phyloP scores from a whole-genome alignment of 30 jellyfish, hydroid and myxozoan species.

The Phacellophora camtschatica region DNA sequence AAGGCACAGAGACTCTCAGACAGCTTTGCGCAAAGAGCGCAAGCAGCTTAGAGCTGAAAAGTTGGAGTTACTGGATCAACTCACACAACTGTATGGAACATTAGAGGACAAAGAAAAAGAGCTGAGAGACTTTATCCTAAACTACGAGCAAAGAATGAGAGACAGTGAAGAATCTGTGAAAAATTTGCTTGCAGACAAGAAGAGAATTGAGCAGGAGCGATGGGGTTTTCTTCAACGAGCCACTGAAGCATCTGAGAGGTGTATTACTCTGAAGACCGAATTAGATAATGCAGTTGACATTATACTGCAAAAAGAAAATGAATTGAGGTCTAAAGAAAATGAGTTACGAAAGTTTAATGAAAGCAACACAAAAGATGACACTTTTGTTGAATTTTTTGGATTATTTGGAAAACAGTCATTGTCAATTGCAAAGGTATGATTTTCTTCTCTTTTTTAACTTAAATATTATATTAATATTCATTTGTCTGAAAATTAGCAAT shows the following conservation, averaged over 20 bases:
- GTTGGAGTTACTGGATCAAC: conserved; percentile 72
- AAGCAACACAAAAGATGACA: conserved; percentile 34
- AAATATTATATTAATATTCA: too few species aligned
- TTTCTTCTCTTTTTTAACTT: background rate
- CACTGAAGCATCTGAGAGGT: conserved; percentile 65
- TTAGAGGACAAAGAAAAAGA: conserved; percentile 79
- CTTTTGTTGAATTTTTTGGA: conserved; percentile 45
- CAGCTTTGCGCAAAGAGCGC: conserved; percentile 41
- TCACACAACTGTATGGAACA: conserved; percentile 72
- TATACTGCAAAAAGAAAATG: conserved; percentile 21
- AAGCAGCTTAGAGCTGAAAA: conserved; percentile 64
- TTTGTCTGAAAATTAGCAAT: too few species aligned
- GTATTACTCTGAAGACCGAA: conserved; percentile 62
- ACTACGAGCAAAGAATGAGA: conserved; percentile 79
- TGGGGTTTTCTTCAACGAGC: conserved; percentile 69
- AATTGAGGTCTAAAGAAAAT: conserved; percentile 17
- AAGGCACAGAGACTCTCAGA: conserved; percentile 38
- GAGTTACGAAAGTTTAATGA: conserved; percentile 14
- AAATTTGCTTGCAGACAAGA: conserved; percentile 64
- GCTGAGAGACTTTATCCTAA: conserved; percentile 66
- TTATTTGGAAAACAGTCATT: conserved; percentile 42
- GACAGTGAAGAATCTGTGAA: conserved; percentile 69
- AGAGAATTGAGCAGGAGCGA: conserved; percentile 57
- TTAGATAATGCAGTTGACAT: conserved; percentile 43
- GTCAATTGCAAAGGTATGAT: background rate